A percentile compares a stretch with the other conserved stretches of the same genome.
Evolutionary conservation across 2,113 vertebrate genomes (phyloP).

Genomic region (Hemiscyllium ocellatum): DNA sequence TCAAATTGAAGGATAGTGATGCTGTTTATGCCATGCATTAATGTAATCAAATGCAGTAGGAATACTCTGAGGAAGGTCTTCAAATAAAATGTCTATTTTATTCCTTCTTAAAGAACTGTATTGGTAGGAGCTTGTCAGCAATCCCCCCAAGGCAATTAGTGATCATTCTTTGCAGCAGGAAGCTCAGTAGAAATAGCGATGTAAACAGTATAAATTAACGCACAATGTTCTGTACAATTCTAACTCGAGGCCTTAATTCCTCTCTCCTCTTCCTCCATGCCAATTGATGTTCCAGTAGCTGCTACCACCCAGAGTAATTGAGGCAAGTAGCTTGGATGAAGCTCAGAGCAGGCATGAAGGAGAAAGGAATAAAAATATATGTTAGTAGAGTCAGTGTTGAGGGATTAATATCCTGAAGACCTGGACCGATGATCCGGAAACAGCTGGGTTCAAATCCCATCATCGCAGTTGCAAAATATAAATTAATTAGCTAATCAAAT

Average conservation of each 20-base stretch:
- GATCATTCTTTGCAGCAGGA: not conserved
- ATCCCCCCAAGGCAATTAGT: not conserved
- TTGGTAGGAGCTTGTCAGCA: not conserved
- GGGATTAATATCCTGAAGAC: not conserved
- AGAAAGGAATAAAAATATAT: not conserved
- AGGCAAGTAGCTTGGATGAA: not conserved
- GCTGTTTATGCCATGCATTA: not conserved
- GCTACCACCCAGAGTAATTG: not conserved
- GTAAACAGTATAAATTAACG: constrained; percentile 2
- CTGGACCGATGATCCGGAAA: not conserved
- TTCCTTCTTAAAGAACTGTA: not conserved
- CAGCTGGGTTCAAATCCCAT: not conserved
- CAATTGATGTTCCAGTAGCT: not conserved
- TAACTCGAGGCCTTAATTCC: not conserved
- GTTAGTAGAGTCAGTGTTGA: too few species aligned
- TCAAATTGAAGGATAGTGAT: not conserved
- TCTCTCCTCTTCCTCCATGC: not conserved
- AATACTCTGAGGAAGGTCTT: not conserved
- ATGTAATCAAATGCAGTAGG: not conserved
- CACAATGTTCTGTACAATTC: not conserved
- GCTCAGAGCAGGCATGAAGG: not conserved
- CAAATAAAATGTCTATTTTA: not conserved
- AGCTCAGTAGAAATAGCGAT: not conserved
- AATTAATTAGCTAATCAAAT: not conserved
- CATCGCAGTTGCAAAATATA: not conserved